A percentile compares a stretch with the other conserved stretches of the same genome.
Evolutionary conservation across 2,113 vertebrate species (phyloP).

Genomic region (Atrichornis clamosus): DNA sequence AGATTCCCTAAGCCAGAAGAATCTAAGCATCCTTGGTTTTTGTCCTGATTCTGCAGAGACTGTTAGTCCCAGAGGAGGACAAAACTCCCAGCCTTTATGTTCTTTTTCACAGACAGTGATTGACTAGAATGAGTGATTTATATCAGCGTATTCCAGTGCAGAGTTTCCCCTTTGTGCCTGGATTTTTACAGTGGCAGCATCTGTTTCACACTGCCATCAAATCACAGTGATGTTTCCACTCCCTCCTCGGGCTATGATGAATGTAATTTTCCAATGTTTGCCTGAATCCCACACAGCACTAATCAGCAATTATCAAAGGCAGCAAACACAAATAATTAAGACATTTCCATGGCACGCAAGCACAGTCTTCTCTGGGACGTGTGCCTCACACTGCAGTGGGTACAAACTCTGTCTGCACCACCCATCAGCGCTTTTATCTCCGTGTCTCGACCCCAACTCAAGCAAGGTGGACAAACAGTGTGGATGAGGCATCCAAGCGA

Average conservation of each 20-base stretch:
- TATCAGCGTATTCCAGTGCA: not conserved
- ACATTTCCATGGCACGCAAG: not conserved
- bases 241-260: conserved; percentile 1
- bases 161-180: not conserved
- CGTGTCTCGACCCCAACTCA: not conserved
- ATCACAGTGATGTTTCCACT: not conserved
- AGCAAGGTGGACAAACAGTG: not conserved
- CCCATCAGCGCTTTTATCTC: not conserved
- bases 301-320: conserved; percentile 39
- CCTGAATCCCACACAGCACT: conserved; percentile 14
- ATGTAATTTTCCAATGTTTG: conserved; percentile 13
- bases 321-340: conserved; percentile 49
- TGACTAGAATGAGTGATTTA: not conserved
- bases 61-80: not conserved
- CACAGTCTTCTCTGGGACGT: not conserved
- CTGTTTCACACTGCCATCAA: not conserved
- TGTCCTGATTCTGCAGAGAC: not conserved
- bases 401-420: not conserved
- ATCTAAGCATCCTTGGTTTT: not conserved
- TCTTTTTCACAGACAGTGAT: not conserved
- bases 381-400: not conserved
- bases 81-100: not conserved
- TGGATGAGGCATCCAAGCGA: not conserved
- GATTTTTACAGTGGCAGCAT: not conserved
- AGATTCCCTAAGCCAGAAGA: not conserved